A percentile compares a stretch with the other conserved stretches of the same genome.
Conservation (phyloP, 2,113 vertebrate species). For the Petromus typicus region DNA sequence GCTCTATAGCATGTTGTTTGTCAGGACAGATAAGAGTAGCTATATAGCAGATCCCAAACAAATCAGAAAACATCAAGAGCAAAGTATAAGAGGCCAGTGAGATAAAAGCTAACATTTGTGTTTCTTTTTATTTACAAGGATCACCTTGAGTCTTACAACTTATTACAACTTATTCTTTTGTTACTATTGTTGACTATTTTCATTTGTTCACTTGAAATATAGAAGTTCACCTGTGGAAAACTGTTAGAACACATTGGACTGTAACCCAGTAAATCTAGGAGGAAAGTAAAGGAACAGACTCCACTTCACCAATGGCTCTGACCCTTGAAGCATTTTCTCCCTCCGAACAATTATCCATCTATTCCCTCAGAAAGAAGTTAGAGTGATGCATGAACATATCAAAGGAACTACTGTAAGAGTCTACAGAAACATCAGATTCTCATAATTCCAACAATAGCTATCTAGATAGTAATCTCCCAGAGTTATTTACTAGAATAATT, state of each 20-base stretch:
- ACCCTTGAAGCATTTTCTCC: background rate
- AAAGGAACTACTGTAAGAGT: background rate
- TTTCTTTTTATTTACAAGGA: background rate
- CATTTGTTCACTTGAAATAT: conserved; percentile 10
- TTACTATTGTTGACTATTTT: background rate
- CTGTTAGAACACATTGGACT: background rate
- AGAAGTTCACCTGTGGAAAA: background rate
- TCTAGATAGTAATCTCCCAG: conserved; percentile 3
- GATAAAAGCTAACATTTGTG: conserved; percentile 18
- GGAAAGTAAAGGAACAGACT: background rate
- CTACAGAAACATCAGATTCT: background rate
- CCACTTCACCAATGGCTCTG: background rate
- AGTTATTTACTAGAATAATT: background rate
- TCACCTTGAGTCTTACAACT: background rate
- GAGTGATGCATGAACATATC: background rate
- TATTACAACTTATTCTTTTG: background rate
- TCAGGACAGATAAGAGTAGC: background rate
- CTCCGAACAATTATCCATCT: background rate
- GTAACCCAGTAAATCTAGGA: background rate
- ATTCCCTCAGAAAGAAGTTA: background rate
- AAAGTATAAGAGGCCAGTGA: background rate
- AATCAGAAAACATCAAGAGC: background rate
- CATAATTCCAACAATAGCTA: background rate
- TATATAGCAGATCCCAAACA: background rate
- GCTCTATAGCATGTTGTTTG: background rate